Conservation (phyloP, 2,113 vertebrate species). For the Mormyrus lacerda region DNA sequence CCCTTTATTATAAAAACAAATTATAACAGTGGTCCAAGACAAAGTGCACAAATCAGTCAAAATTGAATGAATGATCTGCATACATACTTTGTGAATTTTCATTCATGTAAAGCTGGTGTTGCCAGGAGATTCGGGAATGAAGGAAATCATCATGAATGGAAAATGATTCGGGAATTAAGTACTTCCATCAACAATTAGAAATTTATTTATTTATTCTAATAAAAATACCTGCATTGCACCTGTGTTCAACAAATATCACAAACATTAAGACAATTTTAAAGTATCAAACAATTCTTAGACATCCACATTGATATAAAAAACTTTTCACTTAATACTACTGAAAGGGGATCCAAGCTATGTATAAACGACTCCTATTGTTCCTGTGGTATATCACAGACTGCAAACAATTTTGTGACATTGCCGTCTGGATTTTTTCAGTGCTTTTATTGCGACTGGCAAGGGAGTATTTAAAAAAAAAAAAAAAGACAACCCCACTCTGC, state of each 20-base stretch:
- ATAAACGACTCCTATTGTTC: neutral
- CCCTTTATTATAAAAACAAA: conserved; percentile 25
- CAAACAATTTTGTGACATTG: neutral
- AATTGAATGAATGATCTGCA: neutral
- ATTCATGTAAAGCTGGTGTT: neutral
- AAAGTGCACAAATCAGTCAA: neutral
- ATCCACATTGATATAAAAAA: neutral
- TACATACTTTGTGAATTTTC: neutral
- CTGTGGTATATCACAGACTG: neutral
- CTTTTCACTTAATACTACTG: neutral
- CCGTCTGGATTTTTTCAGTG: neutral
- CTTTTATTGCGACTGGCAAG: neutral
- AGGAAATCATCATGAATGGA: too few species aligned
- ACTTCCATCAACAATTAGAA: neutral
- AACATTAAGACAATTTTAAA: neutral
- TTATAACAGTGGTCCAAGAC: neutral
- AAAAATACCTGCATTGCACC: neutral
- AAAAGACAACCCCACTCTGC: neutral
- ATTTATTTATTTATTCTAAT: neutral
- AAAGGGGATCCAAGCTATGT: neutral
- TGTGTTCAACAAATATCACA: neutral
- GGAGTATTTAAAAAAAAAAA: neutral
- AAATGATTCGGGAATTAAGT: neutral
- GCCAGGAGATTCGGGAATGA: too few species aligned
- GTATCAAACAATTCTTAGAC: neutral